These are phyloP conservation scores for Odocoileus virginianus DNA, from an alignment of 2,113 vertebrate species.

Conservation along the genomic window DNA sequence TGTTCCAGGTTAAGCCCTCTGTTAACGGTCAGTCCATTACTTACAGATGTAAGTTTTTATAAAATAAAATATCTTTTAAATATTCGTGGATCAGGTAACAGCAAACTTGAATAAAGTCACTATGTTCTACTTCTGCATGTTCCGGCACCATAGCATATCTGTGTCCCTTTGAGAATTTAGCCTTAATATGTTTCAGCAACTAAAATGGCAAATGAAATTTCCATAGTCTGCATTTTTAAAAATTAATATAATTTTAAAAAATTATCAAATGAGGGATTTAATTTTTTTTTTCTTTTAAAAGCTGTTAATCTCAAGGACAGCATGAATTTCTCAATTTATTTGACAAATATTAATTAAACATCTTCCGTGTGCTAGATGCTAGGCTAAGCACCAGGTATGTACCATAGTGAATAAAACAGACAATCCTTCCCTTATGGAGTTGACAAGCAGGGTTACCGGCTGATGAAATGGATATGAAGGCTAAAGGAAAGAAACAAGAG, in stretches of 20 bases:
- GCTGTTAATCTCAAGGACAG: background rate
- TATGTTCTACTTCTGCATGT: constrained; percentile 7
- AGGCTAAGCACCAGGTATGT: background rate
- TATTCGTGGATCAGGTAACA: constrained; percentile 53
- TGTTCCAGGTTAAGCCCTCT: constrained; percentile 57
- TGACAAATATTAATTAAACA: background rate
- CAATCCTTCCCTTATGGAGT: background rate
- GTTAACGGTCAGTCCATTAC: constrained; percentile 44
- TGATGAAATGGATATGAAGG: background rate
- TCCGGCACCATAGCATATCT: constrained; percentile 29
- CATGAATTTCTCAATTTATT: background rate
- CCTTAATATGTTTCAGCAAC: background rate
- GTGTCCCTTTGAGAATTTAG: constrained; percentile 48
- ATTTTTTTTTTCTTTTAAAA: constrained; percentile 9
- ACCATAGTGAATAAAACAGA: background rate
- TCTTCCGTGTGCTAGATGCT: background rate
- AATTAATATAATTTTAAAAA: background rate
- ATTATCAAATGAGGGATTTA: background rate
- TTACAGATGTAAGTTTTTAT: constrained; percentile 68
- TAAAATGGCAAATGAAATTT: constrained; percentile 8
- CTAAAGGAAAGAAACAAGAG: background rate
- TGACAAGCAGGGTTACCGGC: background rate
- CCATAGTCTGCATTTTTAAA: background rate
- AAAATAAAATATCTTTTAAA: constrained; percentile 71
- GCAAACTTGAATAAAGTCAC: constrained; percentile 57